phyloP scores from a whole-genome alignment of 2,797 vertebrate species.

The Coranthus polyacanthus region DNA sequence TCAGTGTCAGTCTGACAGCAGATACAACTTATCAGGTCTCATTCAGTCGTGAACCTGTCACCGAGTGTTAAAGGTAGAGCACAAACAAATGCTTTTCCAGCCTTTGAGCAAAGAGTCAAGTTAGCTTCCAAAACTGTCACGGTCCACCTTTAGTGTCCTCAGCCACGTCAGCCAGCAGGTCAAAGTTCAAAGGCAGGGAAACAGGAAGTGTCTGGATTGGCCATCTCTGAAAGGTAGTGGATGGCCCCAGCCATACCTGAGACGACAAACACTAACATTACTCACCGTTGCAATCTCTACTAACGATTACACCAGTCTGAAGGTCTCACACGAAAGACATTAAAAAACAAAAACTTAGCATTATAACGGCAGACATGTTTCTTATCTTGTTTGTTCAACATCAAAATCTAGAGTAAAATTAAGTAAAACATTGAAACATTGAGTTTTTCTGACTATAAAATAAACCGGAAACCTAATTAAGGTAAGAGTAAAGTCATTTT shows the following conservation, averaged over 20 bases:
- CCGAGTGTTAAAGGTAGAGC: neutral
- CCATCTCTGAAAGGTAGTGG: conserved; percentile 94
- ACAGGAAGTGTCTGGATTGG: conserved; percentile 87
- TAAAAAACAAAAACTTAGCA: too few species aligned
- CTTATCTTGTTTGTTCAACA: too few species aligned
- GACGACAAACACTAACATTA: conserved; percentile 40
- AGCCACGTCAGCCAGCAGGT: conserved; percentile 41
- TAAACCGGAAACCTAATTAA: too few species aligned
- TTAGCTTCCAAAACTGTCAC: neutral
- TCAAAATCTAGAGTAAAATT: too few species aligned
- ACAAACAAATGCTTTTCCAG: neutral
- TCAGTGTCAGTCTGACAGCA: neutral
- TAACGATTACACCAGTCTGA: neutral
- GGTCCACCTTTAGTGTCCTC: conserved; percentile 10
- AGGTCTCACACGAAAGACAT: too few species aligned
- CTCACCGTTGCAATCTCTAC: neutral
- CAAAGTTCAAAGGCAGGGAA: conserved; percentile 97
- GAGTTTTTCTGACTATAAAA: too few species aligned
- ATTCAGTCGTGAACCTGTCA: too few species aligned
- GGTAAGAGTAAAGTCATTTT: too few species aligned
- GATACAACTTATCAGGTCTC: too few species aligned
- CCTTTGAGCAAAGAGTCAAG: neutral
- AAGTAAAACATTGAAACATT: too few species aligned
- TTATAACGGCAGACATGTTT: too few species aligned
- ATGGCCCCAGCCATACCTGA: conserved; percentile 97